A percentile compares a stretch with the other conserved stretches of the same genome.
Conservation (phyloP, 1,140 invertebrate species). For the Saccostrea glomerata region DNA sequence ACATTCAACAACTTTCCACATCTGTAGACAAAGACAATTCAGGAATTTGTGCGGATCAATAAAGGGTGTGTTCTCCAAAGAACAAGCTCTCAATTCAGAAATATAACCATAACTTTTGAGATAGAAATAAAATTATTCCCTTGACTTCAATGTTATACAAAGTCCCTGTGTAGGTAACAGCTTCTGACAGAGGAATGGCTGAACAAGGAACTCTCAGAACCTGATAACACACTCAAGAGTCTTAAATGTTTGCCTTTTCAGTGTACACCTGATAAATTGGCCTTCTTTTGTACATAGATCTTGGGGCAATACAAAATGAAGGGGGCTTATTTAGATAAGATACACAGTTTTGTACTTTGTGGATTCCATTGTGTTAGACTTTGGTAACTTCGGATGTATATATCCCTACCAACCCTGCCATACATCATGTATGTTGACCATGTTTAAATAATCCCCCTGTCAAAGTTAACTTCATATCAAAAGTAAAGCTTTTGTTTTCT, state of each 20-base stretch:
- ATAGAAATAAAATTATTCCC: too few relatives aligned
- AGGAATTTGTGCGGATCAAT: too few relatives aligned
- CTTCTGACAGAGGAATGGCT: not conserved
- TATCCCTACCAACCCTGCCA: not conserved
- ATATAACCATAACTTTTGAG: too few relatives aligned
- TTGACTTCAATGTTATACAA: not conserved
- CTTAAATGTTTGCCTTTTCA: not conserved
- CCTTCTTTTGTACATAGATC: not conserved
- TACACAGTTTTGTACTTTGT: not conserved
- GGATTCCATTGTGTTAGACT: not conserved
- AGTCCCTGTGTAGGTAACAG: not conserved
- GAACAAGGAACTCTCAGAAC: not conserved
- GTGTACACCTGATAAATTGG: constrained; percentile 20
- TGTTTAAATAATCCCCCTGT: not conserved
- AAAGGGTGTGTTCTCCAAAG: too few relatives aligned
- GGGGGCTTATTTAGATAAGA: constrained; percentile 30
- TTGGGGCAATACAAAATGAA: not conserved
- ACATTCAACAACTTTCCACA: too few relatives aligned
- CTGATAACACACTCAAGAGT: not conserved
- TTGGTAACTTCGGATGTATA: not conserved
- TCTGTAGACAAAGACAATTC: too few relatives aligned
- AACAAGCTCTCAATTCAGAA: too few relatives aligned
- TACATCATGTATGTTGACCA: not conserved
- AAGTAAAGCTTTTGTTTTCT: not conserved
- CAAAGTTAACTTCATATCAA: not conserved